Base-by-base conservation (phyloP, 2,888 invertebrate species). In the Amaurobius ferox region DNA sequence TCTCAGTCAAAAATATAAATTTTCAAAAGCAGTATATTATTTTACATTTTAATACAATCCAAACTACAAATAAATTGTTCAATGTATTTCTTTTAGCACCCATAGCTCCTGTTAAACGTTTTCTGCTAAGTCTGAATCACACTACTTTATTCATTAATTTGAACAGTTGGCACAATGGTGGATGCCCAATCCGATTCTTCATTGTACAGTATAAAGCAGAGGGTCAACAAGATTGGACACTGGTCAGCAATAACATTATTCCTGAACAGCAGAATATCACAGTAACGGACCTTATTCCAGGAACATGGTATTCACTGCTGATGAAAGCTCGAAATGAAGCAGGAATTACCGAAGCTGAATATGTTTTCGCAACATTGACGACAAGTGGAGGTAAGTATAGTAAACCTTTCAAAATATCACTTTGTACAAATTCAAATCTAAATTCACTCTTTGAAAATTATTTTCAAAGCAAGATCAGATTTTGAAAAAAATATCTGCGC, bases 101-200 rank as follows among this genome's bases (percentile, higher is more conserved):
- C 1, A 95, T 97, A 61, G 94, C 96, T 79, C 98, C 98, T 0
- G 95, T 96, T 91, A 97, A 97, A 80, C 94, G 95, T 1, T 94
- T 96, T 91, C 96, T 98, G 91, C 95, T 98, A 91, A 96, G 96
- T 91, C 96, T 97, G 0, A 97, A 97, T 29, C 95, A 96, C 19
- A 97, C 96, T 88, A 97, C 96, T 89, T 96, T 98, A 71, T 96
- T 96, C 1, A 93, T 98, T 88, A 97, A 97, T 91, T 94, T 98
- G 89, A 95, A 95, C 90, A 95, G 97, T 88, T 98, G 98, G 98
- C 95, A 95, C 85, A 97, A 97, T 91, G 97, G 97, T 79, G 98
- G 98, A 86, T 98, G 98, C 91, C 96, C 97, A 19, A 97, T 98
- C 96, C 94, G 95, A 88, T 97, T 97, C 91, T 98, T 97, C 91